Percentiles rank a stretch among this genome's conserved stretches.
These are phyloP conservation scores for Taenioides sp. DNA, from an alignment of 2,797 vertebrate species.

Conservation along the genomic window DNA sequence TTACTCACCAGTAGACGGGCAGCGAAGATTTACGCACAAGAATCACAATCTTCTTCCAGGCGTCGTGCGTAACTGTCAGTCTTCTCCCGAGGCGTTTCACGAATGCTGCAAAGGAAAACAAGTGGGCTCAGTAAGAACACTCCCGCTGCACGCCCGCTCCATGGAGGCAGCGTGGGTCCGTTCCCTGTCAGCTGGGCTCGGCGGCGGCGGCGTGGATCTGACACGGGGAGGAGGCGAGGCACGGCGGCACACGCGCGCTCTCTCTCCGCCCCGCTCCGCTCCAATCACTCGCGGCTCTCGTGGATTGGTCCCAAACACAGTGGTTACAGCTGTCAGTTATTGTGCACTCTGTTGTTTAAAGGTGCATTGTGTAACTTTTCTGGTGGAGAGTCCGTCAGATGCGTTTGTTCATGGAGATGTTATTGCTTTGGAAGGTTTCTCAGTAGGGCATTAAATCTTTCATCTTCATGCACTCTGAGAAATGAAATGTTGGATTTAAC, in stretches of 20 bases:
- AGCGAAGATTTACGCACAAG: conserved; percentile 2
- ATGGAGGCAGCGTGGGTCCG: conserved; percentile 39
- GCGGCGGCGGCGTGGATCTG: conserved; percentile 15
- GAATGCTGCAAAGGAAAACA: conserved; percentile 18
- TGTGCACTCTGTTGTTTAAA: neutral
- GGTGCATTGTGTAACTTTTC: too few relatives aligned
- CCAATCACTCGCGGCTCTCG: too few relatives aligned
- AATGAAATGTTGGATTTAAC: too few relatives aligned
- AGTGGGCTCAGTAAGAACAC: neutral
- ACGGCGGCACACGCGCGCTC: conserved; percentile 16
- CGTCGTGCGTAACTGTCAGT: neutral
- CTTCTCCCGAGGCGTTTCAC: conserved; percentile 11
- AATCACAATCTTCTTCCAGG: neutral
- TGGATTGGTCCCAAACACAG: neutral
- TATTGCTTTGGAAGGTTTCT: too few relatives aligned
- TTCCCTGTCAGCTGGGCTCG: conserved; percentile 24
- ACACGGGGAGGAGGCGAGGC: neutral
- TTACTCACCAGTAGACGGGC: conserved; percentile 6
- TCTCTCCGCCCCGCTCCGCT: conserved; percentile 38
- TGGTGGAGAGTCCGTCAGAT: too few relatives aligned
- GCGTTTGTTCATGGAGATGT: too few relatives aligned
- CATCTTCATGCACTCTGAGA: too few relatives aligned
- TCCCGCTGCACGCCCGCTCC: conserved; percentile 33
- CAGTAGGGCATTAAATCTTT: too few relatives aligned
- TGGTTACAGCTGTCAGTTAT: neutral